phyloP scores from a whole-genome alignment of 2,797 vertebrate species.

The Nannoperca obscura region DNA sequence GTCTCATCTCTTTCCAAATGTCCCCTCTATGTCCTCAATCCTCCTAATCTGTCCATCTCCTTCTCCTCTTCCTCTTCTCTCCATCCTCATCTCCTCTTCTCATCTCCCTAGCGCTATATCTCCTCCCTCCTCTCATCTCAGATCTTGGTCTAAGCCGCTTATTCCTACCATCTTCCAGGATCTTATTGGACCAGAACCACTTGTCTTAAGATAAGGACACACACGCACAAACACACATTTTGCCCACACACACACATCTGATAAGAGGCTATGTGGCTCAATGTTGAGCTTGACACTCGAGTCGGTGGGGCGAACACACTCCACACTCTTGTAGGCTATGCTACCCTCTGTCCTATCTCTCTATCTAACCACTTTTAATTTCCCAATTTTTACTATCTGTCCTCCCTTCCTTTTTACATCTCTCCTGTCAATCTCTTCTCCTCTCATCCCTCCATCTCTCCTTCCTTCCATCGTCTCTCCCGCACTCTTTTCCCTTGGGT shows the following conservation, averaged over 20 bases:
- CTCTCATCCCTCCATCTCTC: slow-evolving; percentile 62
- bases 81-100: slow-evolving; percentile 71
- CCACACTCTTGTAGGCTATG: slow-evolving; percentile 53
- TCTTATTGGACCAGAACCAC: slow-evolving; percentile 86
- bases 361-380: slow-evolving; percentile 80
- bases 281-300: slow-evolving; percentile 73
- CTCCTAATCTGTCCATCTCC: slow-evolving; percentile 71
- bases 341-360: slow-evolving; percentile 58
- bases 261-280: slow-evolving; percentile 81
- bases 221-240: slow-evolving; percentile 55
- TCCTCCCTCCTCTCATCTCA: slow-evolving; percentile 78
- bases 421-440: slow-evolving; percentile 71
- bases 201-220: slow-evolving; percentile 86
- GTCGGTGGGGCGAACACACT: slow-evolving; percentile 61
- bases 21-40: slow-evolving; percentile 70
- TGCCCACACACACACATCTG: slow-evolving; percentile 70
- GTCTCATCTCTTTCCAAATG: slow-evolving; percentile 71
- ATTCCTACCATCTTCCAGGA: slow-evolving; percentile 81
- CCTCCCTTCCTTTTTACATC: slow-evolving; percentile 62
- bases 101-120: slow-evolving; percentile 72
- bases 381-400: slow-evolving; percentile 70
- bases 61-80: slow-evolving; percentile 54
- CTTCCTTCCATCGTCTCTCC: slow-evolving; percentile 30
- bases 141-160: slow-evolving; percentile 82
- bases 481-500: slow-evolving; percentile 70